phyloP scores from a whole-genome alignment of 2,888 invertebrate species.

The Macaria liturata region DNA sequence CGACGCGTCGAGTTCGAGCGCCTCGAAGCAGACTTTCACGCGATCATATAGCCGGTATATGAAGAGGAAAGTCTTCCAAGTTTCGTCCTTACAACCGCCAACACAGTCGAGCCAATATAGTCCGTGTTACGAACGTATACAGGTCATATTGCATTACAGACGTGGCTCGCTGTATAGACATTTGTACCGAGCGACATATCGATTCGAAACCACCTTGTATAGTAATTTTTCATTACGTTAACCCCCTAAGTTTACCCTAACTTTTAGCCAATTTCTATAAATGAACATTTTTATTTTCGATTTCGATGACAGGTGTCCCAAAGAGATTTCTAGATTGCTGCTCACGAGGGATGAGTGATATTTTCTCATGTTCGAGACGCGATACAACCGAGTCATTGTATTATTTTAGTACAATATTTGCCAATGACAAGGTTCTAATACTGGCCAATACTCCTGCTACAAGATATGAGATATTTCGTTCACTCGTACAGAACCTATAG shows the following conservation, averaged over 20 bases:
- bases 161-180: constrained; percentile 42
- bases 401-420: too few relatives aligned
- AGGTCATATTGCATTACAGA: constrained; percentile 26
- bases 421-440: too few relatives aligned
- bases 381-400: constrained; percentile 20
- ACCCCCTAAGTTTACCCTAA: constrained; percentile 59
- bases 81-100: constrained; percentile 41
- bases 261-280: constrained; percentile 71
- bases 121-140: constrained; percentile 23
- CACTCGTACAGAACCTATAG: too few relatives aligned
- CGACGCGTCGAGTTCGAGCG: constrained; percentile 57
- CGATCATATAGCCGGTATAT: constrained; percentile 71
- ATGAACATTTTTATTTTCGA: constrained; percentile 62
- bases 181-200: constrained; percentile 43
- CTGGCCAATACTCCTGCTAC: too few relatives aligned
- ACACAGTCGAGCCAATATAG: constrained; percentile 27
- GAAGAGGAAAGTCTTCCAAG: constrained; percentile 59
- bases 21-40: constrained; percentile 50
- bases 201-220: constrained; percentile 57
- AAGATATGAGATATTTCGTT: too few relatives aligned
- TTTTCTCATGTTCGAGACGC: constrained; percentile 45
- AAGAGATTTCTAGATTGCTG: constrained; percentile 52
- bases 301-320: constrained; percentile 60
- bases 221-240: constrained; percentile 56
- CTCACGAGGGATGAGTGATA: constrained; percentile 50